phyloP scores from a whole-genome alignment of 2,888 invertebrate genomes.

The Diplazon laetatorius region DNA sequence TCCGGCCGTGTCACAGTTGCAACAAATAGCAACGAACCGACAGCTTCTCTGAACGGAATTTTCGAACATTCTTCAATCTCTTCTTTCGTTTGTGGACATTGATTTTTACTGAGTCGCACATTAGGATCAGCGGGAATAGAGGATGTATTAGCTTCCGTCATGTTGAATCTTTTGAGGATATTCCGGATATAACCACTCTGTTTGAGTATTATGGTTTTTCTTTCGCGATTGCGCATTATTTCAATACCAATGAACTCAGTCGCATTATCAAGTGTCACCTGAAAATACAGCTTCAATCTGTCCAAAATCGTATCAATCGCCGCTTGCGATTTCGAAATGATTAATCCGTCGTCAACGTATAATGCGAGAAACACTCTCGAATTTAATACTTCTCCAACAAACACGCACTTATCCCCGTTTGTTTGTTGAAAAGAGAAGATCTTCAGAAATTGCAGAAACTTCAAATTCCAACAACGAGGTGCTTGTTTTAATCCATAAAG shows the following conservation, averaged over 20 bases:
- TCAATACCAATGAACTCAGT: conserved; percentile 48
- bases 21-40: conserved; percentile 58
- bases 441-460: conserved; percentile 41
- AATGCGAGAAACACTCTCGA: conserved; percentile 41
- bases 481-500: conserved; percentile 59
- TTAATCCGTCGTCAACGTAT: conserved; percentile 57
- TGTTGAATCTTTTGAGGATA: too few relatives aligned
- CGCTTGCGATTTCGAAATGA: conserved; percentile 2
- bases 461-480: conserved; percentile 53
- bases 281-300: conserved; percentile 30
- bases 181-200: background rate
- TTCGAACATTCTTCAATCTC: too few relatives aligned
- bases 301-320: conserved; percentile 33
- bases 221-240: conserved; percentile 41
- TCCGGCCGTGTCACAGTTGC: conserved; percentile 60
- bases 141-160: too few relatives aligned
- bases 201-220: conserved; percentile 14
- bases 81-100: too few relatives aligned
- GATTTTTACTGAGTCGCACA: too few relatives aligned
- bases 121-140: too few relatives aligned
- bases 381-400: conserved; percentile 1
- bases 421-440: conserved; percentile 26
- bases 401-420: conserved; percentile 37
- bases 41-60: conserved; percentile 51
- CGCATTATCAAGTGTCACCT: conserved; percentile 36